Percentiles rank a stretch among this genome's conserved stretches.
These are phyloP conservation scores for Helicoverpa assulta DNA, from an alignment of 2,888 invertebrate genomes.

Conservation along the genomic window DNA sequence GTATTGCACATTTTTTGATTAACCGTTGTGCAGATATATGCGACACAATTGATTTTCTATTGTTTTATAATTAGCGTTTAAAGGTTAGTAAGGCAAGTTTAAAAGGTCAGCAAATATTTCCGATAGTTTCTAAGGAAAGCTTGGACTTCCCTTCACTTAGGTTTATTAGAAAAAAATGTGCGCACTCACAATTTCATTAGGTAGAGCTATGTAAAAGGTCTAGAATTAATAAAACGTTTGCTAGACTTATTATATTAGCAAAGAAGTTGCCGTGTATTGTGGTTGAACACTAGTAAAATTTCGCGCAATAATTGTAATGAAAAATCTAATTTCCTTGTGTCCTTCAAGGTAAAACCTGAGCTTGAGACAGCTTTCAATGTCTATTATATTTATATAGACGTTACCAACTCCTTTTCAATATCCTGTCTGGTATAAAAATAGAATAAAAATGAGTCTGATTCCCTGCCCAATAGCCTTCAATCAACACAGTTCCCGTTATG, in stretches of 20 bases:
- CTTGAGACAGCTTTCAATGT: constrained; percentile 4
- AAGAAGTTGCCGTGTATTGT: constrained; percentile 16
- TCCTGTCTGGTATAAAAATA: not conserved
- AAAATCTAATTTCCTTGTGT: constrained; percentile 24
- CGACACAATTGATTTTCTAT: no score
- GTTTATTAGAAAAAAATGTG: constrained; percentile 16
- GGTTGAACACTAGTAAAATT: constrained; percentile 1
- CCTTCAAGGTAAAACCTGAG: constrained; percentile 15
- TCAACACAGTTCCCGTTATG: constrained; percentile 35
- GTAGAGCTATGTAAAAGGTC: constrained; percentile 3
- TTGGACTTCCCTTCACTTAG: constrained; percentile 25
- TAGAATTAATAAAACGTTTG: constrained; percentile 5
- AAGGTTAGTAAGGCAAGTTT: no score
- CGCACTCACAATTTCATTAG: constrained; percentile 24
- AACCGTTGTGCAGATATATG: no score
- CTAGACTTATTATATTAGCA: constrained; percentile 13
- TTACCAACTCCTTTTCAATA: not conserved
- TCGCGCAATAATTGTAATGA: constrained; percentile 32
- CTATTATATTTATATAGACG: not conserved
- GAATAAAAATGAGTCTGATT: not conserved
- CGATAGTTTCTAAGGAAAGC: not conserved
- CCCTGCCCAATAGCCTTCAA: constrained; percentile 23
- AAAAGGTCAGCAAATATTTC: not conserved
- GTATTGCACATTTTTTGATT: no score
- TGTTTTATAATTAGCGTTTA: no score